phyloP scores from a whole-genome alignment of 2,113 vertebrate species.

The Psittacula cyanocephala region DNA sequence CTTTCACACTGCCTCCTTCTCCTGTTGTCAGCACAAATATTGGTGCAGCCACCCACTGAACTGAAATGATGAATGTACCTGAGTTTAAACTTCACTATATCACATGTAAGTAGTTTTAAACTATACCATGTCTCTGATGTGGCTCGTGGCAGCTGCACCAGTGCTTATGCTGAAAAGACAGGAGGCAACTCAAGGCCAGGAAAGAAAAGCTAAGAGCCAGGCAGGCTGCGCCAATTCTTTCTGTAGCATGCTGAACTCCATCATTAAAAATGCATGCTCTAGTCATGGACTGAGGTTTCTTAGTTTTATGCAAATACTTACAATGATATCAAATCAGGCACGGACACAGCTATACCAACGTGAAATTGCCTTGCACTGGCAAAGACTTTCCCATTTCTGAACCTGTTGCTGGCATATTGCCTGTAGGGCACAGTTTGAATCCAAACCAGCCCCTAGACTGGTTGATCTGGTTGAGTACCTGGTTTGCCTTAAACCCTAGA shows the following conservation, averaged over 20 bases:
- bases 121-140: neutral
- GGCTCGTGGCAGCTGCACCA: neutral
- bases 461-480: neutral
- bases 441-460: neutral
- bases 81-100: neutral
- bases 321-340: neutral
- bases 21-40: neutral
- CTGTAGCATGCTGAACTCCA: neutral
- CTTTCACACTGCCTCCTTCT: neutral
- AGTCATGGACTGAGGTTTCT: neutral
- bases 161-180: neutral
- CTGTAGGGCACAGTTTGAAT: neutral
- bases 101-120: neutral
- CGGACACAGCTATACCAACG: neutral
- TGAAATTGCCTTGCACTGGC: neutral
- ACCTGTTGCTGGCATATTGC: neutral
- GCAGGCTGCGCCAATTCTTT: neutral
- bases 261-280: neutral
- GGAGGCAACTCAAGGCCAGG: neutral
- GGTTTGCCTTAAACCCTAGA: rapidly evolving
- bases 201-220: neutral
- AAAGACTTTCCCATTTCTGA: neutral
- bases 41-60: neutral
- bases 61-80: neutral
- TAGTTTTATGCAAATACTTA: neutral